Base-by-base conservation (phyloP, 2,888 invertebrate genomes). In the Tenthredo notha region DNA sequence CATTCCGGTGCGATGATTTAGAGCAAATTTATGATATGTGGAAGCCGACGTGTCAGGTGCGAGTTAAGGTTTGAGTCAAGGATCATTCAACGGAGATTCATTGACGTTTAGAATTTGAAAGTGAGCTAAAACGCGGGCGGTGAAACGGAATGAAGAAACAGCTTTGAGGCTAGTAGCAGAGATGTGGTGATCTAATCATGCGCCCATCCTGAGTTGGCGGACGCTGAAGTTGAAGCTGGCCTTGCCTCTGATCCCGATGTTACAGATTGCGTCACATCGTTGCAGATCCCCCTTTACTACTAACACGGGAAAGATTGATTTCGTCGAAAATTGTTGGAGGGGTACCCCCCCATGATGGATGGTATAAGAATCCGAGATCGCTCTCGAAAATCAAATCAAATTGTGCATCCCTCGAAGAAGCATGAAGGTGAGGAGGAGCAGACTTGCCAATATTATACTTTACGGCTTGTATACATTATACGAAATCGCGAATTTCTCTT, bases 351-450 rank as follows among this genome's bases (percentile, higher is more conserved):
- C 40, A 54, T 65, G 80, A 80, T 80, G 80, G 61, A 65, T 58
- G 80, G 80, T 80, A 80, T 80, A 80, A 80, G 80, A 58, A 65
- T 80, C 65, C 61, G 80, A n/a, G 80, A 80, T 80, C 80, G 65
- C 80, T 65, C 29, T 29, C n/a, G 10, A 80, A 80, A 80, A 80
- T 80, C 80, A 80, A 40, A 80, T 65, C 87, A 86, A 89, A 89
- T 89, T 87, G 89, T 89, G 88, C 88, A 87, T 88, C 87, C 88
- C 88, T 61, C 87, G 88, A 86, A 89, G 87, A 88, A 91, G 87
- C 89, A 91, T 91, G 91, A 90, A 91, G 91, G 91, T 91, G 89
- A 88, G 89, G 89, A 88, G 89, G 54, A 58, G 33, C 67, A 10
- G 5, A 29, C 29, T 6, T 33, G 67, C 33, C 25, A 15, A 67